Base-by-base conservation (phyloP, 2,888 invertebrate species). In the Petrophora chlorosata region DNA sequence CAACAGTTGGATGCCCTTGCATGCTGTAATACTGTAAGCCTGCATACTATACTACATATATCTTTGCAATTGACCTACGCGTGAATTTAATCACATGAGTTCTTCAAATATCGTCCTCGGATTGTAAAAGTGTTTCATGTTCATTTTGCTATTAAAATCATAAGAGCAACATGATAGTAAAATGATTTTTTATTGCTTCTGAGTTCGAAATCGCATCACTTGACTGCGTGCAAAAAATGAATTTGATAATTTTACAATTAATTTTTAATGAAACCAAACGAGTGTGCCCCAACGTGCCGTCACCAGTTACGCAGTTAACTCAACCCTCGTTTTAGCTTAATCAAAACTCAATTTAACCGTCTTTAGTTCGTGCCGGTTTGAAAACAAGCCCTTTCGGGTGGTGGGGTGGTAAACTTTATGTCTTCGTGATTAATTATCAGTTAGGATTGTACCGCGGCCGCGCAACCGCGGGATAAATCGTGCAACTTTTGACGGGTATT, bases 311-410 rank as follows among this genome's bases (percentile, higher is more conserved):
- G 53, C 58, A 59, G 55, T 61, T 55, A 52, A 48, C 39, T 39
- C 39, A 14, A 52, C 49, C 61, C 56, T 61, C 57, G 48, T 53
- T 65, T 64, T 53, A 61, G 68, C 73, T 72, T 72, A 72, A 79
- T 78, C 76, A 79, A 75, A 81, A 77, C 76, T 71, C 74, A 70
- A 79, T 81, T 80, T 71, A 63, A 64, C 59, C 66, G 67, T 71
- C 70, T 76, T 77, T 75, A 72, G 72, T 71, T 67, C 53, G 65
- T 53, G 66, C 66, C 62, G 62, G 68, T 67, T 69, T 56, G 59
- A 67, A 72, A 76, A 75, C 70, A 70, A 72, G 66, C 66, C 70
- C 73, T 68, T 73, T 72, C 55, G 54, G 68, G n/a, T n/a, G n/a
- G n/a, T n/a, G n/a, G 63, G 46, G 56, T 53, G 52, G 58, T 61